Evolutionary conservation across 2,797 vertebrate genomes (phyloP).

Genomic region (Arctocebus calabarensis): DNA sequence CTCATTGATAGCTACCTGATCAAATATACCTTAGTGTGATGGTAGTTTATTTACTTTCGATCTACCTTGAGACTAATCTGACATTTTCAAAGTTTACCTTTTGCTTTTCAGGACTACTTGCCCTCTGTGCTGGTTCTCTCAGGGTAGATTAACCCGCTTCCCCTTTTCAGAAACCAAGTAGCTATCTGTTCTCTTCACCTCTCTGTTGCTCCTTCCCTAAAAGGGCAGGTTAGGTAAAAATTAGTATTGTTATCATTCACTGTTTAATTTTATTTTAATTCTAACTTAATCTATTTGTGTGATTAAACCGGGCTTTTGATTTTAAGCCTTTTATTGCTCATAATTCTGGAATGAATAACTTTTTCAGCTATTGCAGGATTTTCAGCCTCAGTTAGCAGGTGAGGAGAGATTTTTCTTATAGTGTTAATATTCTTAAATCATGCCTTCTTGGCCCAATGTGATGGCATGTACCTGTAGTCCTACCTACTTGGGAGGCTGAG

Average conservation of each 20-base stretch:
- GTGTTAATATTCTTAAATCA: not conserved
- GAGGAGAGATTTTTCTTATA: not conserved
- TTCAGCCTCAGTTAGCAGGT: slow-evolving; percentile 34
- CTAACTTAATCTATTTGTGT: not conserved
- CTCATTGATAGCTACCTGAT: not conserved
- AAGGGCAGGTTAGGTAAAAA: not conserved
- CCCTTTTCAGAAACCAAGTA: not conserved
- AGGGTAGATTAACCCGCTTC: not conserved
- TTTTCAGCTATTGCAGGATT: not conserved
- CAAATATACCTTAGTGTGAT: not conserved
- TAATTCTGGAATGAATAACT: slow-evolving; percentile 33
- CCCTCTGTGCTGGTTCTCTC: not conserved
- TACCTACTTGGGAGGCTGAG: not conserved
- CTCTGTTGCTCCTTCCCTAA: not conserved
- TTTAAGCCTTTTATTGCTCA: slow-evolving; percentile 40
- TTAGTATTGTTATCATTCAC: slow-evolving; percentile 25
- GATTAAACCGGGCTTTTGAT: not conserved
- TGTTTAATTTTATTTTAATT: slow-evolving; percentile 40
- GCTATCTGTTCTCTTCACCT: not conserved
- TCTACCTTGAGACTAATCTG: not conserved
- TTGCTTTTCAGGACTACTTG: not conserved
- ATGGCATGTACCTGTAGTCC: not conserved
- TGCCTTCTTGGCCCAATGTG: not conserved
- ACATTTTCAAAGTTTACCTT: slow-evolving; percentile 22
- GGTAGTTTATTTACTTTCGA: not conserved